phyloP scores from a whole-genome alignment of 2,888 invertebrate species.

The Gastracanthus pulcherrimus region DNA sequence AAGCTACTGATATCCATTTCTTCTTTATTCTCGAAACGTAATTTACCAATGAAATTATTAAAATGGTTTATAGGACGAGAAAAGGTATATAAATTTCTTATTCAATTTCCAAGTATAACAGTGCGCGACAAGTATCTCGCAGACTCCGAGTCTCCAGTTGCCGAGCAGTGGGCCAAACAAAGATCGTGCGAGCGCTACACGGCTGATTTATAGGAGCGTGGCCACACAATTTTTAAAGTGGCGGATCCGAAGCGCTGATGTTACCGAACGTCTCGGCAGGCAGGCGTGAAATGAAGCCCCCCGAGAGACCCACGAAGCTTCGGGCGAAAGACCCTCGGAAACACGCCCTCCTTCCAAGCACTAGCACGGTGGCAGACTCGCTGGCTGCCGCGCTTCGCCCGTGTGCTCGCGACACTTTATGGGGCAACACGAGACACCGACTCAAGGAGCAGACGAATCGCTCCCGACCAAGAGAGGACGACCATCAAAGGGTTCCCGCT shows the following conservation, averaged over 20 bases:
- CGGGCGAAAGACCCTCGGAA: constrained; percentile 42
- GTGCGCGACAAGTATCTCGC: not conserved
- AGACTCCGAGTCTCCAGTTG: not conserved
- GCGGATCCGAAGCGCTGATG: constrained; percentile 10
- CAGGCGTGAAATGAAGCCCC: constrained; percentile 73
- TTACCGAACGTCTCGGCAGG: constrained; percentile 59
- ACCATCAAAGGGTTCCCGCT: constrained; percentile 75
- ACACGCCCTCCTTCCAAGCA: constrained; percentile 56
- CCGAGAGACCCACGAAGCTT: constrained; percentile 56
- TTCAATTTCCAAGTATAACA: not conserved
- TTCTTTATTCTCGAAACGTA: too few species aligned
- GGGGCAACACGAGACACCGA: constrained; percentile 71
- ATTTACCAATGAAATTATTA: too few species aligned
- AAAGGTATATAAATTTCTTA: too few species aligned
- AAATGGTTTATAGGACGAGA: too few species aligned
- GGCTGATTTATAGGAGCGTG: constrained; percentile 57
- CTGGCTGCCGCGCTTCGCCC: not conserved
- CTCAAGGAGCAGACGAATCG: constrained; percentile 52
- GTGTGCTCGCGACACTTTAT: constrained; percentile 65
- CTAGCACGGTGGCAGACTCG: constrained; percentile 10
- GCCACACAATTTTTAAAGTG: constrained; percentile 41
- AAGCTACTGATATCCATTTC: too few species aligned
- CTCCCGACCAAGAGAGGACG: constrained; percentile 63
- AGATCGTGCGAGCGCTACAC: not conserved
- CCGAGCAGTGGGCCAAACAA: constrained; percentile 4